Conservation (phyloP, 1,140 invertebrate species). For the Scaptomyza pallida region DNA sequence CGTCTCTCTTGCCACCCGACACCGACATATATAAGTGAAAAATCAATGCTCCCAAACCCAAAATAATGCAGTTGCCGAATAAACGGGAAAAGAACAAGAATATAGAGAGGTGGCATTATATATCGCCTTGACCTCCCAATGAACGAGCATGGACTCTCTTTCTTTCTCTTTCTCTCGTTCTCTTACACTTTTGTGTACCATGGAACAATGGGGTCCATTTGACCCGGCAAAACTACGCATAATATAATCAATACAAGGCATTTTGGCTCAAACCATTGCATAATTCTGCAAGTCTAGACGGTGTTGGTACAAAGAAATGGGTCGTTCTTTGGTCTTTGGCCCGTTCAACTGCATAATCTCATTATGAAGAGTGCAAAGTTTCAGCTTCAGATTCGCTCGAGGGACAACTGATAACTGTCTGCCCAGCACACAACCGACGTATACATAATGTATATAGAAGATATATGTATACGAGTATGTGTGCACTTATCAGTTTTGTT, state of each 20-base stretch:
- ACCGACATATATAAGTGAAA: slow-evolving; percentile 15
- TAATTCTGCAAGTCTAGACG: slow-evolving; percentile 32
- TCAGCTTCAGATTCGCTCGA: slow-evolving; percentile 7
- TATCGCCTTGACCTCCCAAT: slow-evolving; percentile 39
- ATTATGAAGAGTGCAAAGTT: slow-evolving; percentile 48
- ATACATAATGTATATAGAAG: background rate
- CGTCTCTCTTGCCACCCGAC: slow-evolving; percentile 5
- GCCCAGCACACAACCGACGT: background rate
- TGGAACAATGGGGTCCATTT: slow-evolving; percentile 38
- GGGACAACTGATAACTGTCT: slow-evolving; percentile 31
- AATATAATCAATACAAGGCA: slow-evolving; percentile 11
- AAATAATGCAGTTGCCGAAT: slow-evolving; percentile 29
- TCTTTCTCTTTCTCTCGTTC: slow-evolving; percentile 18
- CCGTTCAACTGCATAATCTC: slow-evolving; percentile 28
- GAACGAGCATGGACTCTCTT: background rate
- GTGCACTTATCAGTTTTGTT: slow-evolving; percentile 39
- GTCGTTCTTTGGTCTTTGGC: slow-evolving; percentile 22
- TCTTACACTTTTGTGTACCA: slow-evolving; percentile 2
- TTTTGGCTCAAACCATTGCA: slow-evolving; percentile 24
- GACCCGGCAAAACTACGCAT: slow-evolving; percentile 42
- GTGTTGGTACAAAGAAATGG: background rate
- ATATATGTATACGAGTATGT: background rate
- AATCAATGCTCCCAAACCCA: slow-evolving; percentile 36
- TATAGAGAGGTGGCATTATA: background rate
- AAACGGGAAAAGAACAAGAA: slow-evolving; percentile 14